A percentile compares a stretch with the other conserved stretches of the same genome.
Conservation (phyloP, 2,888 invertebrate genomes). For the Drosophila parthenogenetica region DNA sequence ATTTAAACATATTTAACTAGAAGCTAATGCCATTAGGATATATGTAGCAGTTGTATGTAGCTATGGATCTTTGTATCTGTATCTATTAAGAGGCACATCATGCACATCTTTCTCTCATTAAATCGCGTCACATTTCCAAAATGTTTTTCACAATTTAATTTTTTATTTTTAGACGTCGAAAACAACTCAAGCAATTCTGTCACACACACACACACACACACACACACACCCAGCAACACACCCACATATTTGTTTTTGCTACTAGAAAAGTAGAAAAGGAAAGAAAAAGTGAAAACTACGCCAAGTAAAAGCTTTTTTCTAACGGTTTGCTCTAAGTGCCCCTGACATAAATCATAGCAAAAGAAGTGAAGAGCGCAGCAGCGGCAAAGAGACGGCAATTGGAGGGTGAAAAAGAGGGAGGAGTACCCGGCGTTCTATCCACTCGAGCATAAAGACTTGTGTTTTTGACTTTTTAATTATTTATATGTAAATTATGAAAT, state of each 20-base stretch:
- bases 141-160: slow-evolving; percentile 18
- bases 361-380: not conserved
- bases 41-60: not conserved
- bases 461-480: slow-evolving; percentile 60
- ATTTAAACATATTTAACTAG: slow-evolving; percentile 39
- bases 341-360: slow-evolving; percentile 59
- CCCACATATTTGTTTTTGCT: slow-evolving; percentile 9
- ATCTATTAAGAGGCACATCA: slow-evolving; percentile 6
- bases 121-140: slow-evolving; percentile 68
- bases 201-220: slow-evolving; percentile 14
- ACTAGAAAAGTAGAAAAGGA: not conserved
- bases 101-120: slow-evolving; percentile 58
- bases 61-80: not conserved
- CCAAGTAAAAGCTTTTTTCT: slow-evolving; percentile 30
- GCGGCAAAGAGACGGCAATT: not conserved
- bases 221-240: slow-evolving; percentile 1
- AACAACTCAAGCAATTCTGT: slow-evolving; percentile 21
- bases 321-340: slow-evolving; percentile 31
- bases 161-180: slow-evolving; percentile 23
- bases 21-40: slow-evolving; percentile 1
- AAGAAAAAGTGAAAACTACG: slow-evolving; percentile 22
- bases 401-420: slow-evolving; percentile 3
- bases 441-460: slow-evolving; percentile 32
- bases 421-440: not conserved
- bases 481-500: slow-evolving; percentile 59